Percentiles rank a stretch among this genome's conserved stretches.
These are phyloP conservation scores for Thinocorus orbignyianus DNA, from an alignment of 2,113 vertebrate genomes.

Conservation along the genomic window DNA sequence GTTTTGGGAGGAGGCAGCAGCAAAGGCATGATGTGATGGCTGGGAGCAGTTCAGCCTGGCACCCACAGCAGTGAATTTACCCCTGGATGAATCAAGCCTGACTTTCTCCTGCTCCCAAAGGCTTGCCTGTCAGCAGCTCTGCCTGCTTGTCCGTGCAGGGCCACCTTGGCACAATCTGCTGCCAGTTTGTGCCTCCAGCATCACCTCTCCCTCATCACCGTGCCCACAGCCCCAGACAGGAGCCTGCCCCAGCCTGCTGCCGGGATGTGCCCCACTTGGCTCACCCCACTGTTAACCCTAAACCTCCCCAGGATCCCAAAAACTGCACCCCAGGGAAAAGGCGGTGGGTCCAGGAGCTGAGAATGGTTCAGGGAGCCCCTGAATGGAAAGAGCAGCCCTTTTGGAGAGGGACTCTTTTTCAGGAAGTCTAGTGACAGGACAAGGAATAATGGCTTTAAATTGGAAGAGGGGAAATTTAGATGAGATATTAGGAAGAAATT, in stretches of 20 bases:
- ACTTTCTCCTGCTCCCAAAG: background rate
- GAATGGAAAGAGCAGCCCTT: background rate
- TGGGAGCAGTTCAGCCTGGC: background rate
- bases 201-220: background rate
- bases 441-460: no score
- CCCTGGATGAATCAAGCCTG: background rate
- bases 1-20: background rate
- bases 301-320: background rate
- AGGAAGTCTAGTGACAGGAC: no score
- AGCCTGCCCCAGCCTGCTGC: background rate
- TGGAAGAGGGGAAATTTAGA: no score
- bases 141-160: background rate
- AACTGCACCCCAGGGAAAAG: background rate
- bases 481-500: no score
- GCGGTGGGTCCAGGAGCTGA: background rate
- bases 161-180: background rate
- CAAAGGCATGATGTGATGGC: accelerated
- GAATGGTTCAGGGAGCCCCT: background rate
- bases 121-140: background rate
- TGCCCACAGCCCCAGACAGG: background rate
- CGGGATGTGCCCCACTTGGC: background rate
- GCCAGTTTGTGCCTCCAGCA: background rate
- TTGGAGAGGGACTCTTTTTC: no score
- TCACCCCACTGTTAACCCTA: background rate
- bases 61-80: background rate